Percentiles rank a stretch among this genome's conserved stretches.
Conservation (phyloP, 2,113 vertebrate genomes). For the Trogon melanurus region DNA sequence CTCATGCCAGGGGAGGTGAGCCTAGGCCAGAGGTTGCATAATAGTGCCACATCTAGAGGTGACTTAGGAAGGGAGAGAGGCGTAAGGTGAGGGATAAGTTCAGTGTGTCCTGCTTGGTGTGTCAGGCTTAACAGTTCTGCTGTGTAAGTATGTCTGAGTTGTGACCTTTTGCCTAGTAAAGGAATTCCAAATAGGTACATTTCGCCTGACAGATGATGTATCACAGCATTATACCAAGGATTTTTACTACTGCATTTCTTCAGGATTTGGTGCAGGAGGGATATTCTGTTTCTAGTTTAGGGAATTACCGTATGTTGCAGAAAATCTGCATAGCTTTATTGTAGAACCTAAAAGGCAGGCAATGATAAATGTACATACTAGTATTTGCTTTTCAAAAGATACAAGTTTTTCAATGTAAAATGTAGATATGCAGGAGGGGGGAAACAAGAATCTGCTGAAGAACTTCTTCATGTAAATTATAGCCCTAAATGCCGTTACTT, state of each 20-base stretch:
- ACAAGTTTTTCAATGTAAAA: background rate
- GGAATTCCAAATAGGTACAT: background rate
- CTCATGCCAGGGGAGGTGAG: background rate
- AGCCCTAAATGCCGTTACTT: background rate
- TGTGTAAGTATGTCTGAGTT: background rate
- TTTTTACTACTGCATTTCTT: background rate
- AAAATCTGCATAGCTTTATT: background rate
- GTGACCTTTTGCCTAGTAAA: background rate
- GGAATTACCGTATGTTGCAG: background rate
- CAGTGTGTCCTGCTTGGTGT: background rate
- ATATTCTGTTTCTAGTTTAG: background rate
- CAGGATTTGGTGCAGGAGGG: background rate
- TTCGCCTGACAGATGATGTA: background rate
- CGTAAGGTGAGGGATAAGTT: background rate
- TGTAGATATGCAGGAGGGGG: rapidly evolving
- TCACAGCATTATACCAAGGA: background rate
- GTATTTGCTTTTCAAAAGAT: background rate
- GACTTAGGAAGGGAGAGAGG: background rate
- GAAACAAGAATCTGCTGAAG: background rate
- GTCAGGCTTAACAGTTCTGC: background rate
- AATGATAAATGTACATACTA: background rate
- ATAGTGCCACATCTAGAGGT: background rate
- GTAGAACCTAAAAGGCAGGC: background rate
- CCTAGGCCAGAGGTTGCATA: background rate
- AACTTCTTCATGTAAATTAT: background rate